Evolutionary conservation across 2,888 invertebrate species (phyloP), one percentile per base, ranked within the genome.

Genomic region (Alviniconcha strummeri): DNA sequence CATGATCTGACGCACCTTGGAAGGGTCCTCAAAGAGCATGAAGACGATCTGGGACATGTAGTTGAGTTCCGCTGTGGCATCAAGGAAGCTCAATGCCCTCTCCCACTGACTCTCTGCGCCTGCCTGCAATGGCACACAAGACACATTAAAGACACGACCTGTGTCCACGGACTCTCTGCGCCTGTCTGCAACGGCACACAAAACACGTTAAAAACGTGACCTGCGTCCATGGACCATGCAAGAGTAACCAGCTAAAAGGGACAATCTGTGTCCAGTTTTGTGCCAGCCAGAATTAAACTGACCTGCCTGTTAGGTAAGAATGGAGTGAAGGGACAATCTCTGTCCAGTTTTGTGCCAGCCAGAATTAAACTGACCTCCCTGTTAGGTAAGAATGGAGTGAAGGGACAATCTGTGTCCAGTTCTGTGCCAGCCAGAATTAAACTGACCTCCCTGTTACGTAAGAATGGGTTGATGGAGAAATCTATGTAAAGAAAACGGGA

Each of bases 41-140:
- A 99, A 97, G 1, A 99, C 99, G 85, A 99, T 97, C 94, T 99
- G 99, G 6, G 99, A 98, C 97, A 99, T 98, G 94, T 99, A 99
- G 95, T 99, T 99, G 60, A 99, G 95, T 94, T 99, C 99, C 0
- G 99, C 98, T 8, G 99, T 98, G 67, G 89, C 90, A 84, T 91
- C 90, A 55, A 99, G 97, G 93, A 99, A 99, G 92, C 99, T 98
- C 98, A 99, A 98, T 0, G 99, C 99, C 85, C 99, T 96, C 17
- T 97, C 96, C 99, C 99, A 99, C 93, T 99, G 99, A 93, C 98
- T 98, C 93, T 99, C 99, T 90, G 96, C 97, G 60, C 96, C 93
- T 72, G 96, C 95, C 96, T 96, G 87, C 80, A 82, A 60, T 67
- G 19, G 15, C 74, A 74, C 6, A 52, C 52, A 74, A 4, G 1